These are phyloP conservation scores for Nowickia ferox DNA, from an alignment of 2,888 invertebrate genomes.

Conservation along the genomic window DNA sequence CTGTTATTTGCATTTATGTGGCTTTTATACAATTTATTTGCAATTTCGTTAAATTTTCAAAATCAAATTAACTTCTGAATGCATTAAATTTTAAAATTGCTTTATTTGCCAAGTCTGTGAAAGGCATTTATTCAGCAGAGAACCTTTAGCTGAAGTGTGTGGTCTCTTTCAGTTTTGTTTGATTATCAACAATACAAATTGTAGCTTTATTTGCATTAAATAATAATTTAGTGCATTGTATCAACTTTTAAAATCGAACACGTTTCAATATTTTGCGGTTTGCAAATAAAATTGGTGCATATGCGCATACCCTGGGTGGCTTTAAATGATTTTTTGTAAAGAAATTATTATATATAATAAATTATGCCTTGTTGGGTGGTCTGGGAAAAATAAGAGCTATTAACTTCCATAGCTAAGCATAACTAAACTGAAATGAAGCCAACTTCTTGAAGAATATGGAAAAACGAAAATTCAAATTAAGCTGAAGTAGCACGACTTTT, in stretches of 20 bases:
- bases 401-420: not conserved
- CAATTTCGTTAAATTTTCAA: constrained; percentile 71
- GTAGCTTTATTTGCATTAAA: constrained; percentile 54
- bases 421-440: too few species aligned
- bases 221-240: constrained; percentile 25
- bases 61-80: constrained; percentile 71
- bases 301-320: constrained; percentile 4
- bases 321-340: not conserved
- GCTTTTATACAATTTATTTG: constrained; percentile 72
- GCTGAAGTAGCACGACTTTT: too few species aligned
- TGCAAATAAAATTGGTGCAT: not conserved
- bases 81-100: constrained; percentile 63
- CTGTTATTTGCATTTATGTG: constrained; percentile 70
- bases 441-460: too few species aligned
- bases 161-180: constrained; percentile 44
- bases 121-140: not conserved
- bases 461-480: too few species aligned
- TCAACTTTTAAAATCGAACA: constrained; percentile 73
- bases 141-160: constrained; percentile 58
- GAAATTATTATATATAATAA: constrained; percentile 9
- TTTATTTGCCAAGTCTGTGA: constrained; percentile 46
- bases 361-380: constrained; percentile 19
- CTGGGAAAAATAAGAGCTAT: not conserved
- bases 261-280: constrained; percentile 74
- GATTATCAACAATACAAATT: constrained; percentile 43